A percentile compares a stretch with the other conserved stretches of the same genome.
These are phyloP conservation scores for Heterodera schachtii DNA, from an alignment of 1,140 invertebrate species.

Conservation along the genomic window DNA sequence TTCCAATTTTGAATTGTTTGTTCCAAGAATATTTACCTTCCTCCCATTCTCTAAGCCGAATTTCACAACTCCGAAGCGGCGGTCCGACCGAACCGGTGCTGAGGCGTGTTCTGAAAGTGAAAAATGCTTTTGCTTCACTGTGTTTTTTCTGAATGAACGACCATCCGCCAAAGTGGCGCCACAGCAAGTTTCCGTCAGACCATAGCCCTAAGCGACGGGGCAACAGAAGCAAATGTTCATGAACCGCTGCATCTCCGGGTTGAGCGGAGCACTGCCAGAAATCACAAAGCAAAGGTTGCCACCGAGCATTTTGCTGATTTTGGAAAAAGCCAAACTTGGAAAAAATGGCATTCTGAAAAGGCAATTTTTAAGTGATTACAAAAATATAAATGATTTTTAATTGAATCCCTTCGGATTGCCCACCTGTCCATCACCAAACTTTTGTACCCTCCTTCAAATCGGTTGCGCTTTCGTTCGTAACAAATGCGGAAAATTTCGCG, in stretches of 20 bases:
- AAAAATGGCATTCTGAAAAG: no score
- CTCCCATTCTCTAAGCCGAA: slow-evolving; percentile 87
- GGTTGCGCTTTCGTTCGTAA: slow-evolving; percentile 64
- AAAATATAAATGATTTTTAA: no score
- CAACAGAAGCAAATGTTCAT: slow-evolving; percentile 89
- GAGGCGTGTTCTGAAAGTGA: slow-evolving; percentile 70
- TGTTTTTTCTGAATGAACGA: no score
- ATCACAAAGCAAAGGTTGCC: slow-evolving; percentile 83
- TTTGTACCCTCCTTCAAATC: slow-evolving; percentile 80
- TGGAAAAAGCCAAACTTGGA: slow-evolving; percentile 78
- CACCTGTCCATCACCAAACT: slow-evolving; percentile 79
- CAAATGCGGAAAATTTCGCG: slow-evolving; percentile 66
- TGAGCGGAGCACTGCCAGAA: slow-evolving; percentile 88
- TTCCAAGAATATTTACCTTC: slow-evolving; percentile 73
- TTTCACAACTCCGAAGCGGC: slow-evolving; percentile 82
- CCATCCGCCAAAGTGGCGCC: slow-evolving; percentile 85
- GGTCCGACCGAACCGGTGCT: slow-evolving; percentile 83
- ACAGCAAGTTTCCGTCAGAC: slow-evolving; percentile 92
- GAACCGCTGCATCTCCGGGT: slow-evolving; percentile 89
- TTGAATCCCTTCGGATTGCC: no score
- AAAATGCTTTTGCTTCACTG: no score
- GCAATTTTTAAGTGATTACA: no score
- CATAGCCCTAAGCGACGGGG: slow-evolving; percentile 89
- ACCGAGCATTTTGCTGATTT: slow-evolving; percentile 80
- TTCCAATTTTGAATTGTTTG: not conserved